Evolutionary conservation across 2,797 vertebrate genomes (phyloP).

Genomic region (Macropus fuliginosus): DNA sequence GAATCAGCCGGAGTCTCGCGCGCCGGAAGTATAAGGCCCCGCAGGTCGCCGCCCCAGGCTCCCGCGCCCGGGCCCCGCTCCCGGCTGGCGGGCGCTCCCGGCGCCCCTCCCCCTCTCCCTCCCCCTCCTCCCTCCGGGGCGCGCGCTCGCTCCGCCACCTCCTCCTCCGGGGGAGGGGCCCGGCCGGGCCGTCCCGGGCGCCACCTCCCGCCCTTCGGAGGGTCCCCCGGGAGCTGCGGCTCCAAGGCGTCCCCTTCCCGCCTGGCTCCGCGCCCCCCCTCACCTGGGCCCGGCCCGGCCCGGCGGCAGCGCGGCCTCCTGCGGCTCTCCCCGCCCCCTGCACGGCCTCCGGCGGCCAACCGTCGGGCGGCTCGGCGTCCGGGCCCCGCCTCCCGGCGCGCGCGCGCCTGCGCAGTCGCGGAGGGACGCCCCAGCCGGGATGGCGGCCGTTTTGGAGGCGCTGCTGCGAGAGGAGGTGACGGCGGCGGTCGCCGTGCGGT

Average conservation of each 20-base stretch:
- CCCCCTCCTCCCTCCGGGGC: constrained; percentile 51
- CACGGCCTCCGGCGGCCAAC: constrained; percentile 34
- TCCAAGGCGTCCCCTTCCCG: background rate
- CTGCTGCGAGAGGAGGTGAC: constrained; percentile 90
- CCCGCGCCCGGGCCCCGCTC: too few relatives aligned
- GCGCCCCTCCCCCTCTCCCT: too few relatives aligned
- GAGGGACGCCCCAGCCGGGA: constrained; percentile 80
- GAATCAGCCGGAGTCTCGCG: too few relatives aligned
- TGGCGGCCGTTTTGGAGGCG: constrained; percentile 98
- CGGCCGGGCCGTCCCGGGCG: constrained; percentile 3
- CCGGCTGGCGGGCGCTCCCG: too few relatives aligned
- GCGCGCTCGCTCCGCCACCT: constrained; percentile 57
- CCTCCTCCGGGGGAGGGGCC: constrained; percentile 65
- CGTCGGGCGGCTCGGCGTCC: background rate
- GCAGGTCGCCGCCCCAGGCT: too few relatives aligned
- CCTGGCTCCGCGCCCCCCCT: background rate
- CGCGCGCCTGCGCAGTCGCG: constrained; percentile 78
- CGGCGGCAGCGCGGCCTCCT: too few relatives aligned
- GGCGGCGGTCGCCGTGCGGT: constrained; percentile 85
- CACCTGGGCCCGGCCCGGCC: background rate
- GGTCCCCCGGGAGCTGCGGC: constrained; percentile 14
- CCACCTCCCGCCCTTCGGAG: constrained; percentile 26
- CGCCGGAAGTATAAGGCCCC: too few relatives aligned
- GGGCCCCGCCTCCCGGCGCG: constrained; percentile 58
- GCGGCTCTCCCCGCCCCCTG: background rate